Evolutionary conservation across 2,113 vertebrate species (phyloP), one percentile per base, ranked within the genome.

Genomic region (Oplegnathus fasciatus): DNA sequence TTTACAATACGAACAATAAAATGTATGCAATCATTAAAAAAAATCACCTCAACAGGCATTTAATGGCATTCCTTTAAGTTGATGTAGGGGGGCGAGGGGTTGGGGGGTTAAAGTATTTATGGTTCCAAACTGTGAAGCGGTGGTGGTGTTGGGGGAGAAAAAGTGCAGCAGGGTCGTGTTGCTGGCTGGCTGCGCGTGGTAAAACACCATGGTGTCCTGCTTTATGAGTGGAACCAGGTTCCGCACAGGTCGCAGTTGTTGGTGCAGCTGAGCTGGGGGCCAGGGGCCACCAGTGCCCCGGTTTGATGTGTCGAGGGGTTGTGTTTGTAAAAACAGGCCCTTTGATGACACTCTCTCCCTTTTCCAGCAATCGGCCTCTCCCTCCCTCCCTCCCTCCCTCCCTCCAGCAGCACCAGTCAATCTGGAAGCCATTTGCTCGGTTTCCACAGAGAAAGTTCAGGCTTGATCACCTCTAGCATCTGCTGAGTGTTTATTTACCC

Each of bases 401-500:
- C 75, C 66, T 71, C 70, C 57, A 52, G 9, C 65, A 79, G 86
- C 87, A 62, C 77, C 60, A 46, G 79, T 68, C 86, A 93, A 90
- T 94, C 93, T 94, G 92, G 94, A 93, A 93, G 87, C 91, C 92
- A 93, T 94, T 93, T 92, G 91, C 73, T 91, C 4, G 17, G 32
- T 85, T 78, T 86, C 77, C 65, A 78, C 75, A 81, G 90, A 69
- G 87, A 94, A 86, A 87, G 91, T 90, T 88, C 87, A 89, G 86
- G 81, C 88, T 73, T 84, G 79, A 82, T 91, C 87, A 91, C 89
- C 90, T 76, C 85, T 82, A 76, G 88, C 92, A 94, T 93, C 89
- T 93, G 93, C 87, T 90, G 83, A 82, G 83, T 93, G 93, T 93
- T 94, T 94, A 92, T 93, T 93, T 93, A 93, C 85, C 85, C 90